Percentiles rank a stretch among this genome's conserved stretches.
Conservation (phyloP, 2,888 invertebrate species). For the Idaea dimidiata region DNA sequence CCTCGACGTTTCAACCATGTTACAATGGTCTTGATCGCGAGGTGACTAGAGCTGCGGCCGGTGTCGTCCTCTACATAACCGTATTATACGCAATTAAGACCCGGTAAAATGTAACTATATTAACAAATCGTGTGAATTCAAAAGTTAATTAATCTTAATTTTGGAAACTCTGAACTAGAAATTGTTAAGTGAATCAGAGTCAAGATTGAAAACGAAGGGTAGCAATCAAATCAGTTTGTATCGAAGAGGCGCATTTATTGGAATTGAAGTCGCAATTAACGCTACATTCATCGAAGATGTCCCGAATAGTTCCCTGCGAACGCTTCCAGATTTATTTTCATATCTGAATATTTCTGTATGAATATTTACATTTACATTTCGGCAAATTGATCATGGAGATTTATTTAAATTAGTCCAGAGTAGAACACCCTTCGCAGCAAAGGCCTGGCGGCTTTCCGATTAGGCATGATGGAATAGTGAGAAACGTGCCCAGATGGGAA, state of each 20-base stretch:
- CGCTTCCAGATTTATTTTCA: conserved; percentile 13
- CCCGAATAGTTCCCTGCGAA: conserved; percentile 1
- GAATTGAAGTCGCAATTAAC: conserved; percentile 47
- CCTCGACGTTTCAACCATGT: too few relatives aligned
- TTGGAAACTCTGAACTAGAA: background rate
- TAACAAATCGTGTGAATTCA: too few relatives aligned
- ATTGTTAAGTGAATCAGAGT: conserved; percentile 23
- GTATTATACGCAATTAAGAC: too few relatives aligned
- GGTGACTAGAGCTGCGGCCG: too few relatives aligned
- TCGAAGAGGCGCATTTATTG: conserved; percentile 54
- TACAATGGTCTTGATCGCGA: too few relatives aligned
- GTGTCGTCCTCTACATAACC: too few relatives aligned
- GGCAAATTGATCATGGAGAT: conserved; percentile 28
- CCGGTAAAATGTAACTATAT: too few relatives aligned
- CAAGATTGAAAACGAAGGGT: conserved; percentile 33
- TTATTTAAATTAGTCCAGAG: conserved; percentile 34
- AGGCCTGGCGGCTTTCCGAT: conserved; percentile 29
- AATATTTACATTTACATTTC: conserved; percentile 29
- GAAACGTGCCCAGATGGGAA: conserved; percentile 22
- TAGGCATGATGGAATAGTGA: conserved; percentile 33
- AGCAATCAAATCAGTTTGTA: conserved; percentile 57
- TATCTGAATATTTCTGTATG: conserved; percentile 17
- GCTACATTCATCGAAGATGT: conserved; percentile 28
- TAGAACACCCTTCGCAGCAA: conserved; percentile 32
- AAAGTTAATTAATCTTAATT: too few relatives aligned